A percentile compares a stretch with the other conserved stretches of the same genome.
Evolutionary conservation across 1,140 invertebrate genomes (phyloP).

Genomic region (Hycleus cichorii): DNA sequence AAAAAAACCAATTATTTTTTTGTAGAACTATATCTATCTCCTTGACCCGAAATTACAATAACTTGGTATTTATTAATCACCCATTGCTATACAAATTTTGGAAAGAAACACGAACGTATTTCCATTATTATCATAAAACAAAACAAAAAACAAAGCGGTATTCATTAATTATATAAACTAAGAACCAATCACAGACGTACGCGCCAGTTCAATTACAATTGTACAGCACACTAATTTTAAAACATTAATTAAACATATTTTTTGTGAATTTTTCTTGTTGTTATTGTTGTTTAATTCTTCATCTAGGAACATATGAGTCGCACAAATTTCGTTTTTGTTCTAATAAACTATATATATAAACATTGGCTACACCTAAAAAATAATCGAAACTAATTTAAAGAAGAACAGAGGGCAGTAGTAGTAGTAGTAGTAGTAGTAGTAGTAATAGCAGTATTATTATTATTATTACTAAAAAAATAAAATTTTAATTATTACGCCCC

Average conservation of each 20-base stretch:
- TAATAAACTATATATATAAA: constrained; percentile 26
- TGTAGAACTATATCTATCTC: too few relatives aligned
- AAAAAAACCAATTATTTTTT: constrained; percentile 22
- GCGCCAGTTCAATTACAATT: constrained; percentile 15
- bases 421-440: background rate
- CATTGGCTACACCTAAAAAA: constrained; percentile 30
- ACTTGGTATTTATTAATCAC: background rate
- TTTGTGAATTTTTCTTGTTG: constrained; percentile 10
- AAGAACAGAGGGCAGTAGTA: background rate
- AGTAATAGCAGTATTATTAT: background rate
- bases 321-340: constrained; percentile 18
- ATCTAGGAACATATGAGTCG: constrained; percentile 36
- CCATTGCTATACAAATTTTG: background rate
- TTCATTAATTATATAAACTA: too few relatives aligned
- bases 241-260: background rate
- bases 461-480: background rate
- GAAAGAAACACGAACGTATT: too few relatives aligned
- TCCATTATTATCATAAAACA: too few relatives aligned
- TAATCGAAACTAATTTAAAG: constrained; percentile 5
- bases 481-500: background rate
- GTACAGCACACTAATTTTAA: constrained; percentile 30
- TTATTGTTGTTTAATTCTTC: constrained; percentile 23
- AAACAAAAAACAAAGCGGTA: too few relatives aligned
- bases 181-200: constrained; percentile 29
- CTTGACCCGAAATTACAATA: too few relatives aligned